These are phyloP conservation scores for Agrotis exclamationis DNA, from an alignment of 2,888 invertebrate genomes.

Conservation along the genomic window DNA sequence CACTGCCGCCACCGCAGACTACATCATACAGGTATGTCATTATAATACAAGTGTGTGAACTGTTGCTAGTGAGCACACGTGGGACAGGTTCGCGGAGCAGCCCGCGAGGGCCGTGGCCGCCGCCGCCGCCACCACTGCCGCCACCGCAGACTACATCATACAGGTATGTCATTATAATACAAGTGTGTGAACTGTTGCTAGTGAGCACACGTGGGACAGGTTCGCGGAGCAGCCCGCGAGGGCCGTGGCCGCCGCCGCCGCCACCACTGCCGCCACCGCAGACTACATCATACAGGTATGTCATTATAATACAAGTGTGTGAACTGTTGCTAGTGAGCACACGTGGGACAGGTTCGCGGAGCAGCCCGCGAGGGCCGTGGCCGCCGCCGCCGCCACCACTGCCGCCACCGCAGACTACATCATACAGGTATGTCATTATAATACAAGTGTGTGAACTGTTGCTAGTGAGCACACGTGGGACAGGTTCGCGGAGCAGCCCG, in stretches of 20 bases:
- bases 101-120: conserved; percentile 95
- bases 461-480: conserved; percentile 90
- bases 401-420: conserved; percentile 96
- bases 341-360: conserved; percentile 97
- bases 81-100: conserved; percentile 97
- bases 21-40: conserved; percentile 93
- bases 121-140: conserved; percentile 94
- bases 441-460: too few relatives aligned
- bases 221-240: conserved; percentile 97
- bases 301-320: too few relatives aligned
- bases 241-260: conserved; percentile 94
- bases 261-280: conserved; percentile 94
- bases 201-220: conserved; percentile 92
- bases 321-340: too few relatives aligned
- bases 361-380: conserved; percentile 95
- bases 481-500: conserved; percentile 96
- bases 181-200: too few relatives aligned
- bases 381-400: conserved; percentile 94
- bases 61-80: too few relatives aligned
- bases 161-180: conserved; percentile 86
- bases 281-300: conserved; percentile 95
- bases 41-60: too few relatives aligned
- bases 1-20: conserved; percentile 95
- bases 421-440: conserved; percentile 91
- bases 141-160: conserved; percentile 96